Evolutionary conservation across 1,140 invertebrate genomes (phyloP), one percentile per base, ranked within the genome.

Genomic region (Drosophila mojavensis): DNA sequence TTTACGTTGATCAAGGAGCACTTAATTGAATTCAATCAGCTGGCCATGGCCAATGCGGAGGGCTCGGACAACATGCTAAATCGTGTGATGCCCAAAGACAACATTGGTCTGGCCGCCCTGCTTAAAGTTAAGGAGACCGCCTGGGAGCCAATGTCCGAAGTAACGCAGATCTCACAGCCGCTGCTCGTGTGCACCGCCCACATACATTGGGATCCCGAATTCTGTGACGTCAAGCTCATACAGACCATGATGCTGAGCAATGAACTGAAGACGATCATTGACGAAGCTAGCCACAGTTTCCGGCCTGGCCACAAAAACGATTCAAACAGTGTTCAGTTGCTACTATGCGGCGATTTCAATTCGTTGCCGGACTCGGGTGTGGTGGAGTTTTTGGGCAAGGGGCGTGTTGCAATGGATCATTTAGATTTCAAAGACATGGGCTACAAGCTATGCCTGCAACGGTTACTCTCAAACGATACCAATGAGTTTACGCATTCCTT

Each of bases 161-260:
- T 95, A 56, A 94, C 94, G 48, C 95, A 96, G 92, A 93, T 96
- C 67, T 95, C 96, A 75, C 98, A 98, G 91, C 97, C 97, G 26
- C 94, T 99, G 65, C 94, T 99, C 64, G 98, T 99, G 30, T 99
- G 98, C 91, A 99, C 98, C 4, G 98, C 98, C 39, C 99, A 99
- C 93, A 98, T 99, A 70, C 98, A 99, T 93, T 99, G 99, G 99
- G 99, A 99, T 94, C 99, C 99, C 1, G 98, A 99, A 93, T 99
- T 97, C 92, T 99, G 98, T 91, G 99, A 99, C 93, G 99, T 99
- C n/a, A 99, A 99, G 93, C 94, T 99, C 1, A 99, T 99, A 73
- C 99, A 99, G 93, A 99, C 97, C 24, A 99, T 99, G 97, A 99
- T 99, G 98, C 93, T 99, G 69, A 97, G 98, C 93, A 97, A 98